phyloP scores from a whole-genome alignment of 2,113 vertebrate genomes.

The Verasper variegatus region DNA sequence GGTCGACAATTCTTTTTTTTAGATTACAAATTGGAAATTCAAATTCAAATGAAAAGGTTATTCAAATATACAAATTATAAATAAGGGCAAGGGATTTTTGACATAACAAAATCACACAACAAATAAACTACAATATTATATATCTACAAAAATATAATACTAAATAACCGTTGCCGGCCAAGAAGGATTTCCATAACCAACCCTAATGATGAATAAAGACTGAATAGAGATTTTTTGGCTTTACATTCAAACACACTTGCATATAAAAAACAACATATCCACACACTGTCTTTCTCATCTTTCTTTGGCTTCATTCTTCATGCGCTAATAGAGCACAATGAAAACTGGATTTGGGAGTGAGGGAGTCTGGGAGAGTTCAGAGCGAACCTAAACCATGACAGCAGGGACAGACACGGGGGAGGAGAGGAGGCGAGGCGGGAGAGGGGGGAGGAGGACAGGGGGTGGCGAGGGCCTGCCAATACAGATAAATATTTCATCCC shows the following conservation, averaged over 20 bases:
- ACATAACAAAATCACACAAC: too few relatives aligned
- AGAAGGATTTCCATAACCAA: too few relatives aligned
- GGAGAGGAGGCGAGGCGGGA: conserved; percentile 23
- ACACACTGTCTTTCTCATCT: background rate
- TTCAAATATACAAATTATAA: too few relatives aligned
- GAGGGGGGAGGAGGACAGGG: conserved; percentile 5
- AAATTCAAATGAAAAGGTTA: too few relatives aligned
- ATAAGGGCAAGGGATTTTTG: too few relatives aligned
- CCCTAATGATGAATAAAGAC: conserved; percentile 47
- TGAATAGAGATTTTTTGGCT: conserved; percentile 21
- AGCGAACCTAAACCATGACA: conserved; percentile 63
- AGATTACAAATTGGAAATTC: too few relatives aligned
- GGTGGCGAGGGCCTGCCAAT: conserved; percentile 71
- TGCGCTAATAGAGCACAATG: conserved; percentile 21
- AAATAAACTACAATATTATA: too few relatives aligned
- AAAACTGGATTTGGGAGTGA: background rate
- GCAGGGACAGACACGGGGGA: conserved; percentile 53
- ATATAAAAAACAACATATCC: background rate
- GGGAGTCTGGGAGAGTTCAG: conserved; percentile 26
- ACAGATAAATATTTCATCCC: conserved; percentile 79
- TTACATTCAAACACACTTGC: conserved; percentile 34
- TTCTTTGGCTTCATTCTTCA: conserved; percentile 20
- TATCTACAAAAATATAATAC: too few relatives aligned
- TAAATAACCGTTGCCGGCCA: too few relatives aligned
- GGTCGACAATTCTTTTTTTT: too few relatives aligned